These are phyloP conservation scores for Gymnocheta viridis DNA, from an alignment of 2,888 invertebrate genomes.

Conservation along the genomic window DNA sequence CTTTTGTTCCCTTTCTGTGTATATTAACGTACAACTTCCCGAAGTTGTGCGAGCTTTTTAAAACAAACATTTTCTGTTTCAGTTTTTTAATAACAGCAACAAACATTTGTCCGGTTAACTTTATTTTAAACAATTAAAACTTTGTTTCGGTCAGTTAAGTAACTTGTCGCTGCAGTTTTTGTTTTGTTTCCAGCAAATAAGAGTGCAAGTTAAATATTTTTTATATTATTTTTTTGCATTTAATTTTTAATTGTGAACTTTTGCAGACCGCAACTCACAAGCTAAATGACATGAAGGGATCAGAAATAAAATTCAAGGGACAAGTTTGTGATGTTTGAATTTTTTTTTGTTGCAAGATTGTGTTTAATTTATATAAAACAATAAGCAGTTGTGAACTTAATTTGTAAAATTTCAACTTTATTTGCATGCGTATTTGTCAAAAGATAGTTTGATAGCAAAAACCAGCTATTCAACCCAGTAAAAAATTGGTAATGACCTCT, in stretches of 20 bases:
- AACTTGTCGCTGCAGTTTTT: neutral
- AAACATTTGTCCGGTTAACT: neutral
- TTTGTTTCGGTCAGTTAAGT: slow-evolving; percentile 28
- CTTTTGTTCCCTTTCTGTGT: neutral
- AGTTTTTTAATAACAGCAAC: neutral
- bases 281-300: neutral
- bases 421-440: neutral
- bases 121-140: slow-evolving; percentile 7
- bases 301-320: neutral
- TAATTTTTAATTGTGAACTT: slow-evolving; percentile 7
- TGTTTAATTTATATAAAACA: neutral
- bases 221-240: neutral
- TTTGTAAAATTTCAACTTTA: neutral
- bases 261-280: slow-evolving; percentile 20
- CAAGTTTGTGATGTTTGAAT: neutral
- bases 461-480: no score
- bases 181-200: neutral
- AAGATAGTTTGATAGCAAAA: neutral
- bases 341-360: neutral
- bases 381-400: neutral
- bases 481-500: no score
- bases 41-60: neutral
- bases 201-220: neutral
- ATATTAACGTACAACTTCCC: neutral
- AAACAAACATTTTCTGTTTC: neutral